A percentile compares a stretch with the other conserved stretches of the same genome.
Conservation (phyloP, 2,113 vertebrate genomes). For the Lycocorax pyrrhopterus region DNA sequence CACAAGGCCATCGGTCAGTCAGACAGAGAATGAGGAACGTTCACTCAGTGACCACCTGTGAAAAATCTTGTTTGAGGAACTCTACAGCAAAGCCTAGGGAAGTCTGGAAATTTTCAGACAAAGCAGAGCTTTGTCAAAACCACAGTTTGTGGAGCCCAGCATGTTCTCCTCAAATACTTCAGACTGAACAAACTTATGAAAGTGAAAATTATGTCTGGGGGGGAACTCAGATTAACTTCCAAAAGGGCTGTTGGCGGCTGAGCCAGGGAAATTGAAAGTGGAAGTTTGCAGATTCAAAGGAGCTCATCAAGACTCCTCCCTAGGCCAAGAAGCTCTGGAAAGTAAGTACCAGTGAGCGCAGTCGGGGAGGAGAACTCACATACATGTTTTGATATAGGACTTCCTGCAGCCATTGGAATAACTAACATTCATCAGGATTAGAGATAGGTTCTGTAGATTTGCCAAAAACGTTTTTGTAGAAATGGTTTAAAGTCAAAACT, state of each 20-base stretch:
- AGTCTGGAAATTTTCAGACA: constrained; percentile 16
- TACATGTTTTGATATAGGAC: fast-evolving
- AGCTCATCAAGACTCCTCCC: not conserved
- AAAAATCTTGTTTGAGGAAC: constrained; percentile 26
- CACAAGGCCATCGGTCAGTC: not conserved
- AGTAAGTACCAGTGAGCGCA: not conserved
- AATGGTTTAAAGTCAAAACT: not conserved
- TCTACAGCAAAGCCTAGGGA: not conserved
- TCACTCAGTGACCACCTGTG: constrained; percentile 2
- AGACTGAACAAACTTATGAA: not conserved
- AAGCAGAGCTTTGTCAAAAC: not conserved
- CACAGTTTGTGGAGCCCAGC: not conserved
- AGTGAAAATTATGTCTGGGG: not conserved
- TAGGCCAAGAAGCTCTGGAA: not conserved
- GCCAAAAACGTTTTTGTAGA: not conserved
- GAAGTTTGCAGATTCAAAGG: not conserved
- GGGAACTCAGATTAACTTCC: not conserved
- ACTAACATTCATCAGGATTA: not conserved
- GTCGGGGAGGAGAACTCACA: fast-evolving
- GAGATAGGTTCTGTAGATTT: not conserved
- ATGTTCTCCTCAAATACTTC: not conserved
- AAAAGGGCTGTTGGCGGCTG: not conserved
- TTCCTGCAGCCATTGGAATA: not conserved
- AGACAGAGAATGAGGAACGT: constrained; percentile 43
- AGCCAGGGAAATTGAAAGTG: not conserved